These are phyloP conservation scores for Pachycephus smyrnensis DNA, from an alignment of 2,888 invertebrate species.

Conservation along the genomic window DNA sequence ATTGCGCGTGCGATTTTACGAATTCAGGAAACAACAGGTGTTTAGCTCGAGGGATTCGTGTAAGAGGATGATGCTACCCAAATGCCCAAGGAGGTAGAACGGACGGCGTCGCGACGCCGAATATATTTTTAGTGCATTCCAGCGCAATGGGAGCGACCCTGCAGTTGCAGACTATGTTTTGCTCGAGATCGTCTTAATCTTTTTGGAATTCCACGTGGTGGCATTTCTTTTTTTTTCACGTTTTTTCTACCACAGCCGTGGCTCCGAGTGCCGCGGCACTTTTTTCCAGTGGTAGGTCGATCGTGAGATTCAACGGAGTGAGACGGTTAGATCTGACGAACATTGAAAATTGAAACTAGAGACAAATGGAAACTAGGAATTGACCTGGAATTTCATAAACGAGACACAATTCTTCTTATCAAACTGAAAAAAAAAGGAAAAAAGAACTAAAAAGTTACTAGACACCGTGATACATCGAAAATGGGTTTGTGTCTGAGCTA, in stretches of 20 bases:
- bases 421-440: too few species aligned
- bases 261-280: not conserved
- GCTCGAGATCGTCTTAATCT: slow-evolving; percentile 20
- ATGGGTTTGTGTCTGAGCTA: not conserved
- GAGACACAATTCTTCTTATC: not conserved
- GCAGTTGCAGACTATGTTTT: slow-evolving; percentile 33
- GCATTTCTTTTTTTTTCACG: not conserved
- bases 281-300: not conserved
- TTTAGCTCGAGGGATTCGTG: not conserved
- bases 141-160: slow-evolving; percentile 40
- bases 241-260: not conserved
- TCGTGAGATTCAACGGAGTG: not conserved
- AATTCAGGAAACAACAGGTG: slow-evolving; percentile 2
- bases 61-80: not conserved
- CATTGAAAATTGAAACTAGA: not conserved
- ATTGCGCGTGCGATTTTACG: not conserved
- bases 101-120: slow-evolving; percentile 40
- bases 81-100: not conserved
- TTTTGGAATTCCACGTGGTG: slow-evolving; percentile 39
- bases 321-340: not conserved
- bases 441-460: not conserved
- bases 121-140: slow-evolving; percentile 60
- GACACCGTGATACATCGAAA: not conserved
- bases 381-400: not conserved
- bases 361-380: not conserved